Evolutionary conservation across 2,888 invertebrate genomes (phyloP).

Genomic region (Ectobius pallidus): DNA sequence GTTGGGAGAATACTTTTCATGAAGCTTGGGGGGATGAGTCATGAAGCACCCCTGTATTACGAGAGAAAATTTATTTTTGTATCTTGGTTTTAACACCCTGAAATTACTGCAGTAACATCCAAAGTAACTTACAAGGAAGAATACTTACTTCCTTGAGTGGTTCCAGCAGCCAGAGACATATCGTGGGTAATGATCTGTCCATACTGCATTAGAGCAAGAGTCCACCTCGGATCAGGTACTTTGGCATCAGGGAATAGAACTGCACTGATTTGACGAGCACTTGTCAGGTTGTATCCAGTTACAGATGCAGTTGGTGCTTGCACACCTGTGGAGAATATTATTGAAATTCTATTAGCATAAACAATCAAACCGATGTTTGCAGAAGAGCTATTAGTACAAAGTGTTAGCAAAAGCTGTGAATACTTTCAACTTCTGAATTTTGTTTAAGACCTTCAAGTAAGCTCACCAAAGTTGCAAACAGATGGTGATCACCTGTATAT

Average conservation of each 20-base stretch:
- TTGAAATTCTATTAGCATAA: no score
- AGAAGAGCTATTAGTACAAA: not conserved
- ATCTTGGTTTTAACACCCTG: no score
- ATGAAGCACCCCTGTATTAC: no score
- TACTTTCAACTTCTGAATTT: no score
- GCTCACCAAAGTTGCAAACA: no score
- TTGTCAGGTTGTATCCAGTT: conserved; percentile 71
- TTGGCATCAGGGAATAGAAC: conserved; percentile 73
- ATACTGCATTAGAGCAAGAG: conserved; percentile 78
- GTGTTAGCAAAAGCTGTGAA: not conserved
- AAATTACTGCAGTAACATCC: no score
- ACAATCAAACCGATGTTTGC: not conserved
- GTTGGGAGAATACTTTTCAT: no score
- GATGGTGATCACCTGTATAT: no score
- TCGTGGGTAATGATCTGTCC: conserved; percentile 83
- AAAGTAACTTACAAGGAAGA: no score
- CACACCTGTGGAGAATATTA: conserved; percentile 63
- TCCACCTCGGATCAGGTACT: conserved; percentile 73
- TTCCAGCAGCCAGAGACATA: conserved; percentile 74
- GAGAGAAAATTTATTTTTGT: no score
- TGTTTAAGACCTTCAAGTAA: no score
- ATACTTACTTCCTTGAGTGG: conserved; percentile 76
- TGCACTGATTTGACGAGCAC: conserved; percentile 72
- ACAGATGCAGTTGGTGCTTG: conserved; percentile 66
- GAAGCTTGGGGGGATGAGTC: no score